Conservation (phyloP, 2,797 vertebrate genomes). For the Babyrousa celebensis region DNA sequence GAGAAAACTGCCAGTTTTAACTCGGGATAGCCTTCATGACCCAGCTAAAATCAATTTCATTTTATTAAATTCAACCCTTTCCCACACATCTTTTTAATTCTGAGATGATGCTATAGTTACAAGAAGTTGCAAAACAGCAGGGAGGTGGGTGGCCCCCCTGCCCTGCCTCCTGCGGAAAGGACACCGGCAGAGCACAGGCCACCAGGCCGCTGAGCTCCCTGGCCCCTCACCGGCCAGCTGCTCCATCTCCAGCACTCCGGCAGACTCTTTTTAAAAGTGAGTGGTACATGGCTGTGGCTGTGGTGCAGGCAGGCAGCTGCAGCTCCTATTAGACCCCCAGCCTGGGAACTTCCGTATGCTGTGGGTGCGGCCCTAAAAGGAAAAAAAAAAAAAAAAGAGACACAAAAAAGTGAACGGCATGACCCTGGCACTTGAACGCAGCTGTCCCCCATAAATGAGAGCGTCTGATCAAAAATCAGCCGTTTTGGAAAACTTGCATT, state of each 20-base stretch:
- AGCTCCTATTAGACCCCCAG: too few species aligned
- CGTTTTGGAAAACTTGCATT: background rate
- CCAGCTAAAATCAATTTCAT: background rate
- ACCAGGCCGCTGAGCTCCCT: too few species aligned
- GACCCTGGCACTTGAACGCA: background rate
- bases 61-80: background rate
- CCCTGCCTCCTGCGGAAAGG: background rate
- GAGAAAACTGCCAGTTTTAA: background rate
- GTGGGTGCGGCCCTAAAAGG: too few species aligned
- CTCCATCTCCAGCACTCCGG: background rate
- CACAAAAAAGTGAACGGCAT: background rate
- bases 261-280: background rate
- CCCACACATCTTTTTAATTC: background rate
- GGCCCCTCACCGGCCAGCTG: accelerated
- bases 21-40: background rate
- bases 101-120: background rate
- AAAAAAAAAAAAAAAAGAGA: too few species aligned
- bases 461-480: background rate
- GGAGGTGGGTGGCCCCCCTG: accelerated
- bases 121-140: background rate
- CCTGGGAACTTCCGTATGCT: too few species aligned
- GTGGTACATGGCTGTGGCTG: too few species aligned
- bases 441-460: background rate
- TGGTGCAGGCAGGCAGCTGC: too few species aligned
- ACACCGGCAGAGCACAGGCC: background rate